Percentiles rank a stretch among this genome's conserved stretches.
Evolutionary conservation across 2,113 vertebrate species (phyloP).

Genomic region (Lophius piscatorius): DNA sequence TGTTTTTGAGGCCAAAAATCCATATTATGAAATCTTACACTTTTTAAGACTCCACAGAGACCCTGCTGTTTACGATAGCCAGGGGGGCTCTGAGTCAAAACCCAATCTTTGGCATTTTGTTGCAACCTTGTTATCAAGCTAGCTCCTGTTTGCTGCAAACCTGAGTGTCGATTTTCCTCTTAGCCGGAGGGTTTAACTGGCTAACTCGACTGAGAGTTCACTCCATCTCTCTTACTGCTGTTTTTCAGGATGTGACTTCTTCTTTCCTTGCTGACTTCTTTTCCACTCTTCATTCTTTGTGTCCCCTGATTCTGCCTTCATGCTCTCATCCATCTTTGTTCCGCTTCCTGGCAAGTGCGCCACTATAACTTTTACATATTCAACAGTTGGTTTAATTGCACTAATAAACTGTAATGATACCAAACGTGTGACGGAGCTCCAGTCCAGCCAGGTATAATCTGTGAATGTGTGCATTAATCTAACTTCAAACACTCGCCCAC

Average conservation of each 20-base stretch:
- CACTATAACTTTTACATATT: conserved; percentile 11
- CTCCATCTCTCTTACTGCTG: conserved; percentile 13
- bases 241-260: not conserved
- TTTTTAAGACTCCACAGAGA: no score
- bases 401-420: conserved; percentile 8
- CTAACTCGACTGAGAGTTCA: conserved; percentile 6
- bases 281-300: conserved; percentile 17
- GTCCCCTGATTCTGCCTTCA: not conserved
- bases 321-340: conserved; percentile 8
- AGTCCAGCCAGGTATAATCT: conserved; percentile 29
- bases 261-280: conserved; percentile 24
- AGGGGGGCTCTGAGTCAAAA: conserved; percentile 26
- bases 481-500: conserved; percentile 27
- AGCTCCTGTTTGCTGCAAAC: conserved; percentile 46
- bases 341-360: not conserved
- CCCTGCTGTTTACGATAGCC: conserved; percentile 24
- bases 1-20: no score
- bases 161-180: conserved; percentile 19
- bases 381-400: conserved; percentile 25
- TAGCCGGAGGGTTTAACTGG: conserved; percentile 19
- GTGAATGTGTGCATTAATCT: conserved; percentile 10
- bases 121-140: conserved; percentile 31
- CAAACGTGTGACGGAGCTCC: conserved; percentile 26
- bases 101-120: conserved; percentile 23
- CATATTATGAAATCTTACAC: no score